phyloP scores from a whole-genome alignment of 2,113 vertebrate genomes.

The Epinephelus cyanopodus region DNA sequence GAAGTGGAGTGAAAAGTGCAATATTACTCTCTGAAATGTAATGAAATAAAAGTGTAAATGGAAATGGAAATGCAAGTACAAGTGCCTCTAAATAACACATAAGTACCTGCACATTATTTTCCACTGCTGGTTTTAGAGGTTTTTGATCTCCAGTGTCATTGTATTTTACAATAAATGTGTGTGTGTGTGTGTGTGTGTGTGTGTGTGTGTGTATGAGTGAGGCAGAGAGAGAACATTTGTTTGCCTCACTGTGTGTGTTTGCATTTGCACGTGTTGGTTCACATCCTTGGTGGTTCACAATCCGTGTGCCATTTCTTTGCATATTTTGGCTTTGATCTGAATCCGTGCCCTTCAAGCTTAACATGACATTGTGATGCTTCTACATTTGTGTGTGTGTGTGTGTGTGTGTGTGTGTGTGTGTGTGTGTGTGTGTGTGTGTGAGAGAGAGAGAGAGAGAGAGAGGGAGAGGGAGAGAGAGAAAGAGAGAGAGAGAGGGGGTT shows the following conservation, averaged over 20 bases:
- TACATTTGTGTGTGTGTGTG: constrained; percentile 32
- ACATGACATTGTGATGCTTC: constrained; percentile 66
- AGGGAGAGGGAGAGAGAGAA: neutral
- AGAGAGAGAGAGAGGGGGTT: neutral
- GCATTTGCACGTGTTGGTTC: constrained; percentile 44
- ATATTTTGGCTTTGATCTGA: constrained; percentile 72
- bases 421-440: constrained; percentile 32
- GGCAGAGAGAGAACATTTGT: constrained; percentile 19
- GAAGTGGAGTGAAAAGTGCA: neutral
- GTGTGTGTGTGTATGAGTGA: neutral
- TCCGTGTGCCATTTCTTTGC: constrained; percentile 58
- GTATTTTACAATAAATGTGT: neutral
- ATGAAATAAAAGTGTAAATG: neutral
- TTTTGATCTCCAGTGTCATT: constrained; percentile 3
- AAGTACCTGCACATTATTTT: neutral
- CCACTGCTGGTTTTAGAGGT: neutral
- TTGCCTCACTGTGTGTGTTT: constrained; percentile 41
- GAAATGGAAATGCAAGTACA: neutral
- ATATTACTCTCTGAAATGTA: neutral
- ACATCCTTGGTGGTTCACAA: constrained; percentile 39
- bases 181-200: constrained; percentile 15
- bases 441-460: neutral
- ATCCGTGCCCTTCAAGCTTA: constrained; percentile 68
- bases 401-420: constrained; percentile 18
- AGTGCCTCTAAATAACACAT: neutral